Evolutionary conservation across 2,113 vertebrate species (phyloP).

Genomic region (Eubucco bourcierii): DNA sequence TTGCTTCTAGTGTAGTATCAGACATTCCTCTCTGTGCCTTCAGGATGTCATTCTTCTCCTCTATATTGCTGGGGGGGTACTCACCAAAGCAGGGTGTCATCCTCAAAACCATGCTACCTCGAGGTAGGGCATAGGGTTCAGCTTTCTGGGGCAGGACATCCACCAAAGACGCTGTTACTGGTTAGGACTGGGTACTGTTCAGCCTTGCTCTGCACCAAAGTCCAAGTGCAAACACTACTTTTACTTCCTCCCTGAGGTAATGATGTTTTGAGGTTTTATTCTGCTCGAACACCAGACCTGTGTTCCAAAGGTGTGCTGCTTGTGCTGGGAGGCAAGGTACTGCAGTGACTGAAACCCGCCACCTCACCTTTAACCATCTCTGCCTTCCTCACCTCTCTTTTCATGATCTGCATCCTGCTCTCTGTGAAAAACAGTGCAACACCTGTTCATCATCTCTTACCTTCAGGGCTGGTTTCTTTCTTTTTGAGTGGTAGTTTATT

Average conservation of each 20-base stretch:
- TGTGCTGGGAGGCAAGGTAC: neutral
- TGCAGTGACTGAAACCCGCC: fast-evolving
- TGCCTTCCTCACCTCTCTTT: neutral
- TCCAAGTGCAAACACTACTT: neutral
- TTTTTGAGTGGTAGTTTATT: neutral
- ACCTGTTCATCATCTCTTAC: neutral
- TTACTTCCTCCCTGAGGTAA: neutral
- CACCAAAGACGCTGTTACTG: fast-evolving
- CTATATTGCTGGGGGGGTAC: fast-evolving
- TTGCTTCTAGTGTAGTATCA: neutral
- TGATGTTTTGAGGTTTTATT: neutral
- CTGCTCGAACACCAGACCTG: neutral
- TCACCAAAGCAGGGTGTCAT: neutral
- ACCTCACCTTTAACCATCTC: neutral
- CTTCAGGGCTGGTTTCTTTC: neutral
- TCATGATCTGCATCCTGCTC: fast-evolving
- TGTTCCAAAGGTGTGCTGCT: neutral
- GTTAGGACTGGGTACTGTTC: fast-evolving
- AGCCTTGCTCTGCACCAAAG: neutral
- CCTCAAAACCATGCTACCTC: neutral
- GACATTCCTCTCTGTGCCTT: fast-evolving
- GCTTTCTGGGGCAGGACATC: fast-evolving
- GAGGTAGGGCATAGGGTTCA: neutral
- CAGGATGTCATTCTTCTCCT: neutral
- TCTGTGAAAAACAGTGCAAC: neutral